Base-by-base conservation (phyloP, 1,140 invertebrate species). In the Anthonomus grandis region DNA sequence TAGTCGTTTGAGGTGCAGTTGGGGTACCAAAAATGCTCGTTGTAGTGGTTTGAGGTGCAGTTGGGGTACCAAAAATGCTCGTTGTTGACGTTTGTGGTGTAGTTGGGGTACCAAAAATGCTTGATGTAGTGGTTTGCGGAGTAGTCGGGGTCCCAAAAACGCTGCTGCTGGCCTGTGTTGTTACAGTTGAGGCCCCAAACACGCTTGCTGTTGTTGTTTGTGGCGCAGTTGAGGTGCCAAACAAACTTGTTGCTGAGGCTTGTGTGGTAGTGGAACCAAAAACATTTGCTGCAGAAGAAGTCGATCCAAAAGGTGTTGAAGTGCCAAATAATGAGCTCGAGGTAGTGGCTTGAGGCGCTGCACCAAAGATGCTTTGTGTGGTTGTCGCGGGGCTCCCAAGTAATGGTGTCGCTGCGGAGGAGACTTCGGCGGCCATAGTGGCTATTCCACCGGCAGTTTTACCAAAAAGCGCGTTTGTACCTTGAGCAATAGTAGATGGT, bases 11-110 rank as follows among this genome's bases (percentile, higher is more conserved):
- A 39, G 37, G 21, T 41, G 50, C 42, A 2, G 27, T 19, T 15
- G n/a, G n/a, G n/a, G n/a, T n/a, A n/a, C 47, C 47, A 22, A 45
- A 45, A 8, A 45, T 45, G n/a, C 8, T 8, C n/a, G 8, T n/a
- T 9, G 27, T n/a, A 31, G 27, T 31, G n/a, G 27, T 31, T 9
- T n/a, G n/a, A 9, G 27, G n/a, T 31, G 27, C 23, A 44, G 41
- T 10, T 23, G 41, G 19, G 10, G 10, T 37, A 8, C 27, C 47
- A 52, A 39, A 41, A 13, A 39, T 23, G 34, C 19, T 41, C 34
- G 50, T 6, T 27, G 50, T 4, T 23, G 13, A 24, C 12, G 50
- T 19, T 3, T 17, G 3, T 23, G 37, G 21, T 41, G 50, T 34
- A 2, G 27, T 19, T 15, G n/a, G n/a, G n/a, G n/a, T n/a, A n/a